phyloP scores from a whole-genome alignment of 2,797 vertebrate genomes.

The Lutjanus campechanus region DNA sequence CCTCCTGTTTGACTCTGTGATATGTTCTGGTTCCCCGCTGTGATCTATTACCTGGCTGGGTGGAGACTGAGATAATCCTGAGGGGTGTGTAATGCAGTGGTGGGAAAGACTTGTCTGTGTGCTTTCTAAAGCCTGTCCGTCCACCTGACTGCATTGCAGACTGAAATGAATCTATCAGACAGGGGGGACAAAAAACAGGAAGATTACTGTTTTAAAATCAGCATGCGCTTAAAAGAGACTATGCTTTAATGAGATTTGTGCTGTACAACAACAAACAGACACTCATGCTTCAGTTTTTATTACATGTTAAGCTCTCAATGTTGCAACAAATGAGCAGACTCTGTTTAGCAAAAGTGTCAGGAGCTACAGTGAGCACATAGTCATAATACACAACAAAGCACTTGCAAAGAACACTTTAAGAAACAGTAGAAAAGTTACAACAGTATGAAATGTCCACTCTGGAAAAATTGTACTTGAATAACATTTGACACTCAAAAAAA shows the following conservation, averaged over 20 bases:
- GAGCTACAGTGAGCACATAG: conserved; percentile 45
- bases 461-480: conserved; percentile 50
- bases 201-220: conserved; percentile 6
- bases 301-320: conserved; percentile 46
- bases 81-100: conserved; percentile 30
- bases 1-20: conserved; percentile 27
- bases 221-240: conserved; percentile 15
- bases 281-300: conserved; percentile 66
- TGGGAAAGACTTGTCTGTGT: conserved; percentile 15
- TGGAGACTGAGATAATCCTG: conserved; percentile 36
- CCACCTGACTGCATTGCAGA: conserved; percentile 17
- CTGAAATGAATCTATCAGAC: conserved; percentile 34
- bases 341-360: conserved; percentile 47
- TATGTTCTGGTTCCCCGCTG: conserved; percentile 34
- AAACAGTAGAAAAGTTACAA: conserved; percentile 79
- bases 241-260: neutral
- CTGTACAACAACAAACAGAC: conserved; percentile 7
- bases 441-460: conserved; percentile 70
- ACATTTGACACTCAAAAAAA: conserved; percentile 59
- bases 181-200: neutral
- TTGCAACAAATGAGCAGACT: conserved; percentile 46
- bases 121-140: conserved; percentile 37
- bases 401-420: conserved; percentile 72
- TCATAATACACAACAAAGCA: conserved; percentile 61
- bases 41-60: conserved; percentile 49